Base-by-base conservation (phyloP, 92 coral and sea anemone species). In the Epizoanthus scotinus region DNA sequence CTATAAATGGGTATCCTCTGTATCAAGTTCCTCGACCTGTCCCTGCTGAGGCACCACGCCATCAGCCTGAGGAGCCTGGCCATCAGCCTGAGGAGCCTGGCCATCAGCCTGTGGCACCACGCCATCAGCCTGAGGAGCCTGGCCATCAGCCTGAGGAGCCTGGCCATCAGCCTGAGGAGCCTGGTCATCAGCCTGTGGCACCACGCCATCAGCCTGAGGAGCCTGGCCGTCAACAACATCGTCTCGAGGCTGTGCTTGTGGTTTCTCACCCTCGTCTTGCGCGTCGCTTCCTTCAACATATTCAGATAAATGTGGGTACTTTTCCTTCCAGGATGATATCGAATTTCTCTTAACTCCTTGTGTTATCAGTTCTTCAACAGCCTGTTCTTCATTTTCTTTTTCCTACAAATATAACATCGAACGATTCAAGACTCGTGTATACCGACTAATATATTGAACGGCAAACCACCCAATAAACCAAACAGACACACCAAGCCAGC, bases 311-410 rank as follows among this genome's bases (percentile, higher is more conserved):
- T 71, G 85, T 3, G 93, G 79, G 79, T 91, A 70, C 49, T 88
- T 92, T 21, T 68, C 49, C 56, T 82, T 88, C 98, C 98, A 94
- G 29, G 87, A 90, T 60, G 90, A 66, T 5, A 94, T 81, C 47
- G 97, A 87, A 17, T 87, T 83, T 17, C 92, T 84, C 66, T 88
- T 79, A 47, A 92, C 84, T 20, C 94, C 87, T 6, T 87, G 73
- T 29, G 74, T 42, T 36, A 94, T 85, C 55, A 94, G 86, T 52
- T 94, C 98, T 9, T 94, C 98, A 10, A 94, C 84, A 6, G 89
- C 91, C 42, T 82, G 60, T 34, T 92, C 82, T 40, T 86, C 88
- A 52, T 85, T 59, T 61, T 94, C 93, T 79, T 94, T 94, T 54
- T 90, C 94, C 98, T 94, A 55, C 7, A 25, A 79, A 72, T 12